Conservation (phyloP, 2,888 invertebrate species). For the Drosophila maculinotata region DNA sequence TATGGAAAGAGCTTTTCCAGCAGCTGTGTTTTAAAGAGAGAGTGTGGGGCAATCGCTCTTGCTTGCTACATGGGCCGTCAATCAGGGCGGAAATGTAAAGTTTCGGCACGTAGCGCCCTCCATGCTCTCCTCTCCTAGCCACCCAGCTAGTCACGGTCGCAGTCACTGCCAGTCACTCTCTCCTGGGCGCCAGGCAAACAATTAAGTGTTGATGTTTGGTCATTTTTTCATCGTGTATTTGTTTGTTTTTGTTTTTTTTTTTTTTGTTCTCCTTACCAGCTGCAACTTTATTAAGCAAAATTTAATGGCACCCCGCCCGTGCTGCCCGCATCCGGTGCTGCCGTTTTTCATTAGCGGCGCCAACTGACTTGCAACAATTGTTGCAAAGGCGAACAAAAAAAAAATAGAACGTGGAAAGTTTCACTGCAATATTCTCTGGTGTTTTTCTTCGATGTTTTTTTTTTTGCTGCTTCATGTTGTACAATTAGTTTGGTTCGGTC, state of each 20-base stretch:
- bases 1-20: not conserved
- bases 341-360: conserved; percentile 77
- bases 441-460: conserved; percentile 27
- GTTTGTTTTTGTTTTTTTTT: conserved; percentile 10
- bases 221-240: conserved; percentile 59
- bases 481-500: conserved; percentile 72
- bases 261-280: conserved; percentile 52
- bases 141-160: conserved; percentile 48
- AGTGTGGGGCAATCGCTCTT: conserved; percentile 18
- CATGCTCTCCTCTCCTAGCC: conserved; percentile 11
- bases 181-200: conserved; percentile 62
- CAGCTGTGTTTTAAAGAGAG: conserved; percentile 29
- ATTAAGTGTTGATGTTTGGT: conserved; percentile 83
- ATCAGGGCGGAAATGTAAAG: conserved; percentile 53
- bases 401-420: conserved; percentile 52
- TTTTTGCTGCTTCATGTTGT: conserved; percentile 74
- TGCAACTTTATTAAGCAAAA: conserved; percentile 81
- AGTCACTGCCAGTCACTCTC: conserved; percentile 24
- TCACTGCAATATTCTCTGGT: conserved; percentile 61
- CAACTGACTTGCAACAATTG: conserved; percentile 82
- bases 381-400: conserved; percentile 55
- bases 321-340: conserved; percentile 47
- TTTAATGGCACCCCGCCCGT: conserved; percentile 64
- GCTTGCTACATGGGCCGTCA: conserved; percentile 35
- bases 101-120: conserved; percentile 52